phyloP scores from a whole-genome alignment of 2,888 invertebrate genomes.

The Synanthedon andrenaeformis region DNA sequence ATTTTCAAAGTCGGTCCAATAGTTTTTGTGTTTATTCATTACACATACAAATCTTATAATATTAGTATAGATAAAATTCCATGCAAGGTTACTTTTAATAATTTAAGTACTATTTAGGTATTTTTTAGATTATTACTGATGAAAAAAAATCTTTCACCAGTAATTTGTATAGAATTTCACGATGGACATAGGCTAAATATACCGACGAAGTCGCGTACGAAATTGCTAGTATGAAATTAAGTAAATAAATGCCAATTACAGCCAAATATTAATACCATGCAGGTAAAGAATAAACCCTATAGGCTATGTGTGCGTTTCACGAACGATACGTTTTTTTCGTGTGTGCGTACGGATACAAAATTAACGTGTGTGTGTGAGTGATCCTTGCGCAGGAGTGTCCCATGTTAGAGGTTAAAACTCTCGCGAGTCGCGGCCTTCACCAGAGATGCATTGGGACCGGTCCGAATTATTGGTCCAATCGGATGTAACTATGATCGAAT shows the following conservation, averaged over 20 bases:
- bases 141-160: no score
- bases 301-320: constrained; percentile 22
- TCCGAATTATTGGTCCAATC: constrained; percentile 36
- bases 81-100: no score
- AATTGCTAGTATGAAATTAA: no score
- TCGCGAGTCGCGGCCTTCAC: constrained; percentile 65
- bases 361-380: constrained; percentile 30
- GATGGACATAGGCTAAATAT: no score
- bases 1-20: no score
- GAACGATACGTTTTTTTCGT: constrained; percentile 16
- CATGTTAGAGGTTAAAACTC: constrained; percentile 45
- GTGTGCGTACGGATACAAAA: constrained; percentile 23
- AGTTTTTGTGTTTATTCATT: no score
- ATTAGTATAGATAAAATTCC: no score
- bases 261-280: constrained; percentile 21
- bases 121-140: no score
- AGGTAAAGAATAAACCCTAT: constrained; percentile 46
- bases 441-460: constrained; percentile 59
- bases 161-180: no score
- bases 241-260: constrained; percentile 43
- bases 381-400: constrained; percentile 51
- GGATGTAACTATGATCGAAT: constrained; percentile 19
- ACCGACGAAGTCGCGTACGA: no score
- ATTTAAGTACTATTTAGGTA: no score
- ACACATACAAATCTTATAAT: no score